Evolutionary conservation across 2,797 vertebrate genomes (phyloP).

Genomic region (Chelon labrosus): DNA sequence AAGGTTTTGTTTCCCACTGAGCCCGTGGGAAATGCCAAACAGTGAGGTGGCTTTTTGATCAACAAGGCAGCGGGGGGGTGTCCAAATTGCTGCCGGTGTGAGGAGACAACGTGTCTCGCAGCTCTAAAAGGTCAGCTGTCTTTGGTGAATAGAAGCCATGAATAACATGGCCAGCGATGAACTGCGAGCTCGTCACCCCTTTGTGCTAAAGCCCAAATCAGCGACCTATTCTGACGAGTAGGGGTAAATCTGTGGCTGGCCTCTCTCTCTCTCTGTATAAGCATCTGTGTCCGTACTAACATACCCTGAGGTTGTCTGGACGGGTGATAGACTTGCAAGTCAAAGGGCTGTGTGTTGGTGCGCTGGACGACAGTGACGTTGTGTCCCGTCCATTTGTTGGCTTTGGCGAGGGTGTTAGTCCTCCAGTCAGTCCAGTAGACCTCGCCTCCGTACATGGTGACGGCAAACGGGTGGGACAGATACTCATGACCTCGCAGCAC

Average conservation of each 20-base stretch:
- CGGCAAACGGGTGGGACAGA: conserved; percentile 96
- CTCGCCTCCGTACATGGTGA: conserved; percentile 96
- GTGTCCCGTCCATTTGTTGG: conserved; percentile 98
- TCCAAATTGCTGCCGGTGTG: conserved; percentile 51
- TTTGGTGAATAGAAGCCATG: conserved; percentile 36
- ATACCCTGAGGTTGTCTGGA: conserved; percentile 96
- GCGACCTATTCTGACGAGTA: background rate
- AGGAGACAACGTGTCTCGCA: conserved; percentile 49
- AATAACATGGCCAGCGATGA: conserved; percentile 48
- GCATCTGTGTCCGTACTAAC: conserved; percentile 34
- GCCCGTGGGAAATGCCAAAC: conserved; percentile 50
- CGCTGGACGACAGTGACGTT: conserved; percentile 97
- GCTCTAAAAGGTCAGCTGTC: conserved; percentile 70
- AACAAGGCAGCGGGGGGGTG: conserved; percentile 44
- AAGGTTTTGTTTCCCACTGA: conserved; percentile 37
- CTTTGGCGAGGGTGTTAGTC: conserved; percentile 97
- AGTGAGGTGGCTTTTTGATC: conserved; percentile 61
- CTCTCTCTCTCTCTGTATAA: background rate
- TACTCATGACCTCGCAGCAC: conserved; percentile 97
- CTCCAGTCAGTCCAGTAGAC: conserved; percentile 99
- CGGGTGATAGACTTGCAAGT: conserved; percentile 97
- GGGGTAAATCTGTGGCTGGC: background rate
- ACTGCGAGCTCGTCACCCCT: conserved; percentile 31
- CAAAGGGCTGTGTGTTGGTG: conserved; percentile 98
- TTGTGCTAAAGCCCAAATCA: conserved; percentile 33